These are phyloP conservation scores for Anas platyrhynchos DNA, from an alignment of 2,113 vertebrate genomes.

Conservation along the genomic window DNA sequence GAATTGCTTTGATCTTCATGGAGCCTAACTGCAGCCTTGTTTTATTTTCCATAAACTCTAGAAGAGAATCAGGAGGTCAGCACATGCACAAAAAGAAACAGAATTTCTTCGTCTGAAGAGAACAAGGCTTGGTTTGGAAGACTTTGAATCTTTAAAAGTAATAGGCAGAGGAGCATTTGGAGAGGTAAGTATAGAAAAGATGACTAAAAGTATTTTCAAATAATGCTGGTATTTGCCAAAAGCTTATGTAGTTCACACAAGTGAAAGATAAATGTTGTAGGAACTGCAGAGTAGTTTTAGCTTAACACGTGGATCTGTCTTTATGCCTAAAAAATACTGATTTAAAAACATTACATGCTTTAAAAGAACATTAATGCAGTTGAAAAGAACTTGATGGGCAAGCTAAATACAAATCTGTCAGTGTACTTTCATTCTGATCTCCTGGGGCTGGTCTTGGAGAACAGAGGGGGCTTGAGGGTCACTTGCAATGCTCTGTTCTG, in stretches of 20 bases:
- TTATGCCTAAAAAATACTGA: neutral
- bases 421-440: neutral
- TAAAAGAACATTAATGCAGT: neutral
- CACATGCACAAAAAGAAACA: conserved; percentile 85
- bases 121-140: conserved; percentile 85
- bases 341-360: neutral
- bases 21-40: neutral
- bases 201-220: fast-evolving
- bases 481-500: neutral
- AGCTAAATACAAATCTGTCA: neutral
- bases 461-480: neutral
- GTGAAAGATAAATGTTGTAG: neutral
- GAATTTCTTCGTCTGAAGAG: conserved; percentile 88
- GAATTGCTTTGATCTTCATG: neutral
- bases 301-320: neutral
- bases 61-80: conserved; percentile 83
- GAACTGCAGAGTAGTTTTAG: neutral
- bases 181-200: conserved; percentile 75
- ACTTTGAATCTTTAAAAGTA: conserved; percentile 88
- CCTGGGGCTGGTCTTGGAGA: neutral
- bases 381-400: neutral
- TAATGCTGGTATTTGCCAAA: neutral
- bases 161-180: conserved; percentile 89
- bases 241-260: neutral
- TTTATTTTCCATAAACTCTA: conserved; percentile 18